Evolutionary conservation across 2,797 vertebrate species (phyloP).

Genomic region (Podargus strigoides): DNA sequence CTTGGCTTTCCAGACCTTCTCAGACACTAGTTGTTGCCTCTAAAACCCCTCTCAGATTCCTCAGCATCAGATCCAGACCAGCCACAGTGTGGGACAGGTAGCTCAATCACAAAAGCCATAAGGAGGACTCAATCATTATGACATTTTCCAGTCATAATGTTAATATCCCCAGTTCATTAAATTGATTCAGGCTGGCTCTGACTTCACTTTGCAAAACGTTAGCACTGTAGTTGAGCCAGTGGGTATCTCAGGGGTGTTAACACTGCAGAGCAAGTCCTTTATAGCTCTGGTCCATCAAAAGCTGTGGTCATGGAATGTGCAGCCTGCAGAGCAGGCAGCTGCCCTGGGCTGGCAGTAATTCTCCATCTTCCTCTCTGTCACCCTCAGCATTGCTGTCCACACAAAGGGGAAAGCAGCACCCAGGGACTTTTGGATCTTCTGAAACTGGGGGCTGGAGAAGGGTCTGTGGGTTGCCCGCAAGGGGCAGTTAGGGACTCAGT

Average conservation of each 20-base stretch:
- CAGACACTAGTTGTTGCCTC: fast-evolving
- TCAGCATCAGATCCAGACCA: neutral
- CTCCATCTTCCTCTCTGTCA: neutral
- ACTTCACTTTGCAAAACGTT: neutral
- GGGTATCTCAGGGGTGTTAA: neutral
- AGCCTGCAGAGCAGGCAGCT: neutral
- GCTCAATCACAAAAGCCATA: fast-evolving
- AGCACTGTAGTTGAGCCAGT: neutral
- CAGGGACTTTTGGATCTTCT: neutral
- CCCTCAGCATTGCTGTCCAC: neutral
- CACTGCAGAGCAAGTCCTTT: neutral
- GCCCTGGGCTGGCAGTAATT: neutral
- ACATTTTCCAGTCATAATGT: neutral
- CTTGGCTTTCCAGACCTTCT: neutral
- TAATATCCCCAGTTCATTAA: neutral
- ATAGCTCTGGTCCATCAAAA: neutral
- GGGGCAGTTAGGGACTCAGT: neutral
- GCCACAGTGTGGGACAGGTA: neutral
- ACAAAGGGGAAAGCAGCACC: neutral
- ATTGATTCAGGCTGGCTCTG: neutral
- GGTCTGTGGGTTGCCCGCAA: neutral
- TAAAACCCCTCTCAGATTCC: neutral
- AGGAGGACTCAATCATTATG: neutral
- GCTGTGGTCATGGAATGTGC: neutral
- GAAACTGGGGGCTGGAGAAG: neutral